phyloP scores from a whole-genome alignment of 2,113 vertebrate genomes.

The Excalfactoria chinensis region DNA sequence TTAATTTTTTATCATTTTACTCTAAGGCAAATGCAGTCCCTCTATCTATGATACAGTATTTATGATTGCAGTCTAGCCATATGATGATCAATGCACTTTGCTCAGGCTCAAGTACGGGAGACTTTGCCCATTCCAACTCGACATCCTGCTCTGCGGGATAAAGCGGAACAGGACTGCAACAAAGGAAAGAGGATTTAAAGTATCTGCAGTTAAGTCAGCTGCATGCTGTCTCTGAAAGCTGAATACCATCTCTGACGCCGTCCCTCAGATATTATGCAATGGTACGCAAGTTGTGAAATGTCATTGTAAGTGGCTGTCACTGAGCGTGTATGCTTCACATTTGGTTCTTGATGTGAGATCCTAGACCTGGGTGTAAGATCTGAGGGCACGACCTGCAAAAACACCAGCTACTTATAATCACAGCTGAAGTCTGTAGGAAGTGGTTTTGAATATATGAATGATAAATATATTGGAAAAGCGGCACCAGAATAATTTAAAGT shows the following conservation, averaged over 20 bases:
- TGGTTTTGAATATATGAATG: neutral
- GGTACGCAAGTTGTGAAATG: neutral
- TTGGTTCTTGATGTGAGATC: neutral
- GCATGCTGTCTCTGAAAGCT: neutral
- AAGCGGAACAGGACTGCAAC: neutral
- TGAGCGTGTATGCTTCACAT: neutral
- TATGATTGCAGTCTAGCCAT: neutral
- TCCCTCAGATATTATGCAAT: neutral
- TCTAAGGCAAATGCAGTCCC: neutral
- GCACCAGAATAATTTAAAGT: neutral
- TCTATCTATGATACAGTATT: rapidly evolving
- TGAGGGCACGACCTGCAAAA: neutral
- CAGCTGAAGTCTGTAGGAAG: neutral
- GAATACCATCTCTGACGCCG: neutral
- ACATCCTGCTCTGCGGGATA: neutral
- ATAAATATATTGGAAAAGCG: neutral
- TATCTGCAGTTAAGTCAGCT: neutral
- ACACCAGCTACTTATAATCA: neutral
- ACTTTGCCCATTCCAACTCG: neutral
- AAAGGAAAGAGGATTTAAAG: neutral
- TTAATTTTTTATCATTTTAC: neutral
- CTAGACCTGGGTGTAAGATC: neutral
- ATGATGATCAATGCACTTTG: neutral
- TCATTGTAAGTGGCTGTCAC: neutral
- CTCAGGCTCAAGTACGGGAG: neutral